These are phyloP conservation scores for Leucoraja ocellata DNA, from an alignment of 2,797 vertebrate species.

Conservation along the genomic window DNA sequence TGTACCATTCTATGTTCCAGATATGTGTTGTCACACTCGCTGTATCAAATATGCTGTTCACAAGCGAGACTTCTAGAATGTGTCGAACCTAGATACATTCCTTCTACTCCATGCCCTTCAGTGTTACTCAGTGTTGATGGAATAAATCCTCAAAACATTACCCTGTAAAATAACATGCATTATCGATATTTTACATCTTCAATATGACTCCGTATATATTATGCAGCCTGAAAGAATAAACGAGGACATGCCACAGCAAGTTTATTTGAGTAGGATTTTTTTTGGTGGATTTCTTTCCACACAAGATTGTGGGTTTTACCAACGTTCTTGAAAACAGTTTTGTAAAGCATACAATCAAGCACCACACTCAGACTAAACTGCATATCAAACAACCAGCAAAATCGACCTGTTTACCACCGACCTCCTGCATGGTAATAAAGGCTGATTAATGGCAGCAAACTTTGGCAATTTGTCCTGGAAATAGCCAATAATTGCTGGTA, in stretches of 20 bases:
- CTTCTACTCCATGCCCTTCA: neutral
- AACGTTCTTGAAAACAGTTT: neutral
- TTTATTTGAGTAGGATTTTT: neutral
- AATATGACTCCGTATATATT: neutral
- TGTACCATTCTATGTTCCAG: neutral
- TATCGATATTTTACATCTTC: neutral
- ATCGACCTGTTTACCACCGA: neutral
- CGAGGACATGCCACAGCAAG: neutral
- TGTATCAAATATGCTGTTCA: neutral
- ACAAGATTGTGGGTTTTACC: neutral
- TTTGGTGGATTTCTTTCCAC: neutral
- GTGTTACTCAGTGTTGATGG: neutral
- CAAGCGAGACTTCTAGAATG: neutral
- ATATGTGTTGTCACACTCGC: neutral
- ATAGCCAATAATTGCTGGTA: neutral
- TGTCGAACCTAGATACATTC: neutral
- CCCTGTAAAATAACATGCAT: neutral
- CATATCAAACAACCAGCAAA: neutral
- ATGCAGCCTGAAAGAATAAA: neutral
- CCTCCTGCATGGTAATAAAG: neutral
- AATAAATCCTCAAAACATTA: neutral
- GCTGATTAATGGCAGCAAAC: slow-evolving; percentile 12
- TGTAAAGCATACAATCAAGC: neutral
- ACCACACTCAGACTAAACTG: neutral
- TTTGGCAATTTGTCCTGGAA: neutral